A percentile compares a stretch with the other conserved stretches of the same genome.
These are phyloP conservation scores for Larimichthys crocea DNA, from an alignment of 2,113 vertebrate species.

Conservation along the genomic window DNA sequence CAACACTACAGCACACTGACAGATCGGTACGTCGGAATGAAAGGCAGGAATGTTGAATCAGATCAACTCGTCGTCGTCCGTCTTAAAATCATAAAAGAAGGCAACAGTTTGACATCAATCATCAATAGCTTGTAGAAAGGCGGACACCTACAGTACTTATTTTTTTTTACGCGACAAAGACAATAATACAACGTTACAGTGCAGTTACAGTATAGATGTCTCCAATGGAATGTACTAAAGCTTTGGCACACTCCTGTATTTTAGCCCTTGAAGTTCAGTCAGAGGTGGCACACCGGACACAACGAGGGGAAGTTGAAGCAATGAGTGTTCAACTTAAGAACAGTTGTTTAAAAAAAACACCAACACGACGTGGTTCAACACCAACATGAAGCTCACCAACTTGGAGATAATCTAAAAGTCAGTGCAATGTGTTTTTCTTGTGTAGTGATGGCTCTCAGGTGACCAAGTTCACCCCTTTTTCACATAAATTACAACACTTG, in stretches of 20 bases:
- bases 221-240: constrained; percentile 80
- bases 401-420: constrained; percentile 37
- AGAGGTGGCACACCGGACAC: constrained; percentile 34
- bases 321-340: neutral
- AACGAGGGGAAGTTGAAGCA: constrained; percentile 10
- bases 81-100: constrained; percentile 51
- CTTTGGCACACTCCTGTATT: constrained; percentile 73
- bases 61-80: constrained; percentile 35
- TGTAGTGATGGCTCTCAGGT: constrained; percentile 43
- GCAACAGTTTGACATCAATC: constrained; percentile 64
- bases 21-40: constrained; percentile 57
- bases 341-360: constrained; percentile 21
- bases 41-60: constrained; percentile 69
- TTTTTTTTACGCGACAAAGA: constrained; percentile 56
- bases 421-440: constrained; percentile 49
- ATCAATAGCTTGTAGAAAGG: constrained; percentile 52
- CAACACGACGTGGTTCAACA: constrained; percentile 18
- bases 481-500: neutral
- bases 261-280: constrained; percentile 80
- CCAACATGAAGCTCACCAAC: constrained; percentile 28
- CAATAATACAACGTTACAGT: constrained; percentile 59
- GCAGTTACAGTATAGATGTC: constrained; percentile 79
- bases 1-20: constrained; percentile 62
- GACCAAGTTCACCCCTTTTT: constrained; percentile 1
- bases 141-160: constrained; percentile 68